These are phyloP conservation scores for Euleptes europaea DNA, from an alignment of 2,113 vertebrate species.

Conservation along the genomic window DNA sequence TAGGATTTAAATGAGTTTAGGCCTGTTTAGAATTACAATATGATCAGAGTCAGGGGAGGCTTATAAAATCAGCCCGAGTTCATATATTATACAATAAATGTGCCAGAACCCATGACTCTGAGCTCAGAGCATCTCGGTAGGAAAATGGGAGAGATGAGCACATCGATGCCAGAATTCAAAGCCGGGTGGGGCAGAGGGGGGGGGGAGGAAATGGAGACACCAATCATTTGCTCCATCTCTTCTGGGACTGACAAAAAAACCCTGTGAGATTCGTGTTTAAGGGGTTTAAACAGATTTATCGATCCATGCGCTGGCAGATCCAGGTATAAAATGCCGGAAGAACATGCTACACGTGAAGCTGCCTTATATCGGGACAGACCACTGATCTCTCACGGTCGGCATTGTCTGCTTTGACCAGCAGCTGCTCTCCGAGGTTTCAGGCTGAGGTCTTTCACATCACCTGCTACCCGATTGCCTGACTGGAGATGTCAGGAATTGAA, in stretches of 20 bases:
- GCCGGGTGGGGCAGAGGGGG: background rate
- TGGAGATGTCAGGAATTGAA: no score
- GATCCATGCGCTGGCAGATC: background rate
- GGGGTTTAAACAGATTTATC: background rate
- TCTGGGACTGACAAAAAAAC: background rate
- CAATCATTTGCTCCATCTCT: no score
- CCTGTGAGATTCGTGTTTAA: background rate
- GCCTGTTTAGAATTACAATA: conserved; percentile 67
- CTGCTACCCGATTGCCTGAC: no score
- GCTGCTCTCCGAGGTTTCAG: no score
- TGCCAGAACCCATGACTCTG: background rate
- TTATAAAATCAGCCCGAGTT: conserved; percentile 52
- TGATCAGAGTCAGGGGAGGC: conserved; percentile 51
- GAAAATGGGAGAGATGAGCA: background rate
- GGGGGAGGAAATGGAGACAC: background rate
- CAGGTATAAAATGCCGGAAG: background rate
- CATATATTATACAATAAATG: conserved; percentile 31
- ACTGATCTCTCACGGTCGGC: no score
- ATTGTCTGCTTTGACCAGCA: no score
- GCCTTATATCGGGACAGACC: no score
- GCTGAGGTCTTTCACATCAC: no score
- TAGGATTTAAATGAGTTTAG: conserved; percentile 70
- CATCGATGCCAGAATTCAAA: background rate
- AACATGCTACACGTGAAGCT: no score
- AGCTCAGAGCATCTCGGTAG: background rate